Base-by-base conservation (phyloP, 2,113 vertebrate species). In the Caracal caracal region DNA sequence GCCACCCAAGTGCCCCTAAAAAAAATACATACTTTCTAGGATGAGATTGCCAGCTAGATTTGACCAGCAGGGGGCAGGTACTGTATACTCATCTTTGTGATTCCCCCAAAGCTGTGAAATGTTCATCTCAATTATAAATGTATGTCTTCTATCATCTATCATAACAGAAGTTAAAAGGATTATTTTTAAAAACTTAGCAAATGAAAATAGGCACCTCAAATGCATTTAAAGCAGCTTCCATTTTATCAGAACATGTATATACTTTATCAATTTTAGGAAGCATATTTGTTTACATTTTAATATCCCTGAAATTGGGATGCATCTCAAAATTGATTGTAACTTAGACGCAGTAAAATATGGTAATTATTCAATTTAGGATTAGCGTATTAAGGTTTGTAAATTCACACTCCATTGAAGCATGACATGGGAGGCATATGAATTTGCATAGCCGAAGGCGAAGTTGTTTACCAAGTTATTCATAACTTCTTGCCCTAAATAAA, bases 311-410 rank as follows among this genome's bases (percentile, higher is more conserved):
- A 87, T 80, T 80, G 19, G n/a, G 28, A 51, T 70, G 6, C 28
- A 70, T 93, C 33, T 95, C 56, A 83, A 26, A 87, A 65, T 71
- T 24, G 35, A 47, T 75, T 89, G 33, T 83, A 76, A 90, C 68
- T 96, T 95, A 93, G 43, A 70, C 20, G 93, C 68, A 95, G 16
- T 71, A 63, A 97, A 95, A 75, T 92, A n/a, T 76, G 90, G 63
- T 86, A 75, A 56, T 70, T 92, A 83, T 82, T 82, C 68, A 93
- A 71, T 90, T 96, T 84, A 93, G 40, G 35, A 92, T 92, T 71
- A 71, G 76, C 43, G 37, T 89, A 78, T 71, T 78, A 90, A 73
- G 65, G 56, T 75, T 76, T 93, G 13, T 49, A 83, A 92, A 92
- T 84, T 96, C 56, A 83, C n/a, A 94, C 56, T 90, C 17, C 13